These are phyloP conservation scores for Drosophila carrolli DNA, from an alignment of 1,140 invertebrate species.

Conservation along the genomic window DNA sequence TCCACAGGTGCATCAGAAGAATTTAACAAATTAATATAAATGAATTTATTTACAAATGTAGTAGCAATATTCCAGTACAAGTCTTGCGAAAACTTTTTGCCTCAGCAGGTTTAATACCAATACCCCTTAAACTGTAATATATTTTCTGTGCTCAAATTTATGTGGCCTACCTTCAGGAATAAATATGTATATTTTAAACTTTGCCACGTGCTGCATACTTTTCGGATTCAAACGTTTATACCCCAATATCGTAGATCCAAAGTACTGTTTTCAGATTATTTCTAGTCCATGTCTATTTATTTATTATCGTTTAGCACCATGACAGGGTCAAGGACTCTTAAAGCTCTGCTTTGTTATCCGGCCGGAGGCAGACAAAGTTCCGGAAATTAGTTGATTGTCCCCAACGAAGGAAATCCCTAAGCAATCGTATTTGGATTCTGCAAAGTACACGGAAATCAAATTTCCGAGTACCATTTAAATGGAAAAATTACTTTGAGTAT, in stretches of 20 bases:
- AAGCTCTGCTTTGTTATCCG: neutral
- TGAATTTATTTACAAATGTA: constrained; percentile 30
- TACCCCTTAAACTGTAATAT: no score
- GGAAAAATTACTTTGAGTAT: constrained; percentile 29
- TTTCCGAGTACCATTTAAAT: constrained; percentile 51
- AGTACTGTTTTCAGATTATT: no score
- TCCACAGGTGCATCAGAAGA: constrained; percentile 4
- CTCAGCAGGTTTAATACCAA: no score
- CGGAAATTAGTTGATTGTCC: constrained; percentile 71
- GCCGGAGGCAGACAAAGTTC: constrained; percentile 50
- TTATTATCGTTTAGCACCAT: no score
- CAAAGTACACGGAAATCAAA: constrained; percentile 61
- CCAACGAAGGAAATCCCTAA: constrained; percentile 4
- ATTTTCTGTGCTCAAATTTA: no score
- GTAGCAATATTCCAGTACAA: neutral
- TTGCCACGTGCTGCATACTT: constrained; percentile 18
- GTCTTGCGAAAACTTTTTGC: neutral
- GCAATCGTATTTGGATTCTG: constrained; percentile 9
- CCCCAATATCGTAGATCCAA: no score
- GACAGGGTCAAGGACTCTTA: no score
- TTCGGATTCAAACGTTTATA: neutral
- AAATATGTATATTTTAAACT: neutral
- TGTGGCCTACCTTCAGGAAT: no score
- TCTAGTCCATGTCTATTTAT: no score
- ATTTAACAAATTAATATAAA: constrained; percentile 27